Conservation (phyloP, 2,888 invertebrate species). For the Scelioninae gen. 1 region DNA sequence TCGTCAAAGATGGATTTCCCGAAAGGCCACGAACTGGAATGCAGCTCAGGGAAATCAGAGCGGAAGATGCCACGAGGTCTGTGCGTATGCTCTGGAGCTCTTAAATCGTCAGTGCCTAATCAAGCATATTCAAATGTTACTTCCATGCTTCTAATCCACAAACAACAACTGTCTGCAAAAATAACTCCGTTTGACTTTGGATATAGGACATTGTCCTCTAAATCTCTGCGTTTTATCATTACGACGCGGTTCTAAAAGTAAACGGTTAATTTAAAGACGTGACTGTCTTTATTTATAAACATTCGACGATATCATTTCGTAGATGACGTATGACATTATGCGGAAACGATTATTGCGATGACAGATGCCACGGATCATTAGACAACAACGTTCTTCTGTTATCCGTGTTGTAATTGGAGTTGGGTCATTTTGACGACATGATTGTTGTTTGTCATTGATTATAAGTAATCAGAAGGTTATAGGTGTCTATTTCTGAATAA, state of each 20-base stretch:
- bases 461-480: neutral
- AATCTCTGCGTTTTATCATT: conserved; percentile 10
- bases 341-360: conserved; percentile 35
- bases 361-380: conserved; percentile 33
- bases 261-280: conserved; percentile 24
- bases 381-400: conserved; percentile 14
- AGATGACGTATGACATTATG: conserved; percentile 22
- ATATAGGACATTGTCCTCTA: conserved; percentile 49
- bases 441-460: neutral
- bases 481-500: neutral
- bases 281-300: conserved; percentile 55
- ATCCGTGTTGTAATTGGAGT: conserved; percentile 1
- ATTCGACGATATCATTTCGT: conserved; percentile 8
- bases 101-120: conserved; percentile 95
- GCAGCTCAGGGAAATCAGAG: conserved; percentile 91
- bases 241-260: conserved; percentile 10
- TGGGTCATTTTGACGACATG: conserved; percentile 1
- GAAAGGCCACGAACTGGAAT: conserved; percentile 89
- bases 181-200: conserved; percentile 20
- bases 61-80: conserved; percentile 88
- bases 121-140: conserved; percentile 16
- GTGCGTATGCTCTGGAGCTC: conserved; percentile 90
- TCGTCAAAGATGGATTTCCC: conserved; percentile 95
- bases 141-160: neutral
- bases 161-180: neutral